Conservation (phyloP, 2,888 invertebrate genomes). For the Crepidodera aurea region DNA sequence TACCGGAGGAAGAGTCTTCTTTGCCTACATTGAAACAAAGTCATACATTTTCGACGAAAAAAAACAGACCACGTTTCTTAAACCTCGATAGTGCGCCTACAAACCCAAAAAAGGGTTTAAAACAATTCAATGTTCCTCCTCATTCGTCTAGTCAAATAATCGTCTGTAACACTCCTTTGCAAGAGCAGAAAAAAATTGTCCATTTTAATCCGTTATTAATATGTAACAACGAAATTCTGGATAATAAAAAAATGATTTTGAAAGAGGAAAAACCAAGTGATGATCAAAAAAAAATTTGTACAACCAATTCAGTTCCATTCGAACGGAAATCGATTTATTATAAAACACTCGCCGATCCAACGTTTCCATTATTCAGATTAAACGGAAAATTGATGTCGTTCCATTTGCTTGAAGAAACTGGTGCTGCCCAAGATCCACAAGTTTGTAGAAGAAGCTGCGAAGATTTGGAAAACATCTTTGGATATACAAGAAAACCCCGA, state of each 20-base stretch:
- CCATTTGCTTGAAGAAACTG: constrained; percentile 27
- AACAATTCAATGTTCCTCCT: constrained; percentile 29
- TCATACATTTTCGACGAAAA: constrained; percentile 36
- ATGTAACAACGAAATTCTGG: constrained; percentile 68
- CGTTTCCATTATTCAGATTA: constrained; percentile 77
- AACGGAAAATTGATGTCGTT: constrained; percentile 77
- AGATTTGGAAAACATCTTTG: not conserved
- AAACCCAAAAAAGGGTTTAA: constrained; percentile 48
- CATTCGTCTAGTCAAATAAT: constrained; percentile 69
- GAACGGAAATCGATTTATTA: not conserved
- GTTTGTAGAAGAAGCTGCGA: not conserved
- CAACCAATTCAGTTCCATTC: not conserved
- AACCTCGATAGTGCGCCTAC: constrained; percentile 56
- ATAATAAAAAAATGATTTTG: not conserved
- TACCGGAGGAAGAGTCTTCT: constrained; percentile 79
- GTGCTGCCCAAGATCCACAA: no score
- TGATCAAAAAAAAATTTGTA: not conserved
- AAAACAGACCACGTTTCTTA: constrained; percentile 58
- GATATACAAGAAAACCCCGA: no score
- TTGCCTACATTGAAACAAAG: constrained; percentile 41
- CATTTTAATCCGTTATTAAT: constrained; percentile 79
- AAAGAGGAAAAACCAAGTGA: no score
- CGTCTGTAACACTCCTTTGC: constrained; percentile 81
- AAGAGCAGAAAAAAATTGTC: constrained; percentile 72
- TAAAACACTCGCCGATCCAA: constrained; percentile 81